Evolutionary conservation across 1,140 invertebrate species (phyloP).

Genomic region (Berghia stephanieae): DNA sequence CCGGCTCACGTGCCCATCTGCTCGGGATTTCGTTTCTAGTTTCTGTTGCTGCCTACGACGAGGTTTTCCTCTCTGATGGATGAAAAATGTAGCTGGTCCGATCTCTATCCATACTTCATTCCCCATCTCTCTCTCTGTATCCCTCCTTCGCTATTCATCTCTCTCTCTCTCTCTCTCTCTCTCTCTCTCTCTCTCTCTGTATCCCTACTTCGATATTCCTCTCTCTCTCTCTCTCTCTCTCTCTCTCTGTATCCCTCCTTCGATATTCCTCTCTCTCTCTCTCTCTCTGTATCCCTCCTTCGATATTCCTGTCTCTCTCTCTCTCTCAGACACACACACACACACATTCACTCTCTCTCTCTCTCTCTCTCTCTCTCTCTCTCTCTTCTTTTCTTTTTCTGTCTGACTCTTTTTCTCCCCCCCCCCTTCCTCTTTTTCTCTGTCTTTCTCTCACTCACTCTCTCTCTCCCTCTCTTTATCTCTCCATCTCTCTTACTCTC

Average conservation of each 20-base stretch:
- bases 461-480: not conserved
- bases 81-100: too few relatives aligned
- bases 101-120: too few relatives aligned
- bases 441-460: not conserved
- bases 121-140: not conserved
- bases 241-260: too few relatives aligned
- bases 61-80: too few relatives aligned
- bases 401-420: not conserved
- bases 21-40: too few relatives aligned
- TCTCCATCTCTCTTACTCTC: too few relatives aligned
- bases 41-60: too few relatives aligned
- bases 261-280: too few relatives aligned
- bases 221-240: not conserved
- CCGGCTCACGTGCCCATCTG: too few relatives aligned
- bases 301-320: not conserved
- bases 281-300: too few relatives aligned
- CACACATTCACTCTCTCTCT: not conserved
- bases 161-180: not conserved
- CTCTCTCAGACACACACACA: not conserved
- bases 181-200: too few relatives aligned
- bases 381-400: too few relatives aligned
- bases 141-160: not conserved
- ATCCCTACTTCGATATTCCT: not conserved
- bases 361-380: not conserved
- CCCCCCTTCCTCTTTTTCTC: not conserved